These are phyloP conservation scores for Drosophila mulleri DNA, from an alignment of 2,888 invertebrate genomes.

Conservation along the genomic window DNA sequence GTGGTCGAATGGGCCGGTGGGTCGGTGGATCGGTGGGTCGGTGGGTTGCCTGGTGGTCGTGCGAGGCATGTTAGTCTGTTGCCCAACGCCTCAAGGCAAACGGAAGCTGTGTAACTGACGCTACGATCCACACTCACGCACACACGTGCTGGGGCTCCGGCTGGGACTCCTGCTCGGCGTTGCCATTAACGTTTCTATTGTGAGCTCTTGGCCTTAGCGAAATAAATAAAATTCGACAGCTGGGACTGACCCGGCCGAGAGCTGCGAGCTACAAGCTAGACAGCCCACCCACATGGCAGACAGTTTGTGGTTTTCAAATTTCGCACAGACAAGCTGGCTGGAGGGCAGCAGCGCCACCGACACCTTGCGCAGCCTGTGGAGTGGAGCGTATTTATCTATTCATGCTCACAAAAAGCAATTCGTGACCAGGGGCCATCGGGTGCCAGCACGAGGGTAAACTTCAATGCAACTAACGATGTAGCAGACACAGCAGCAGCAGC, in stretches of 20 bases:
- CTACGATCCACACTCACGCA: conserved; percentile 46
- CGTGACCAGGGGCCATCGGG: conserved; percentile 24
- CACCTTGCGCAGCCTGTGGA: conserved; percentile 20
- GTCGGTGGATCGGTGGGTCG: not conserved
- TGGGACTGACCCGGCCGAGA: conserved; percentile 45
- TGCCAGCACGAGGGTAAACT: conserved; percentile 43
- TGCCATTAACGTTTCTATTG: conserved; percentile 80
- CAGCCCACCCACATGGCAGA: conserved; percentile 54
- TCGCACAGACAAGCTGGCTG: conserved; percentile 48
- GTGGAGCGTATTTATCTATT: conserved; percentile 74
- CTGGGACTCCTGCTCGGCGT: conserved; percentile 34
- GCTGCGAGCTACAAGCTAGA: conserved; percentile 29
- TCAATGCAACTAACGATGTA: conserved; percentile 79
- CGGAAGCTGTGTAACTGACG: conserved; percentile 76
- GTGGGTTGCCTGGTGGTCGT: not conserved
- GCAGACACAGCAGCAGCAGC: conserved; percentile 23
- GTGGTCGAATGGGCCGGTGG: conserved; percentile 43
- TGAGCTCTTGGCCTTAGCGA: conserved; percentile 79
- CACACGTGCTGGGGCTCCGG: conserved; percentile 25
- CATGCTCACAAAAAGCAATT: conserved; percentile 74
- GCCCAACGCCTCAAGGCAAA: conserved; percentile 70
- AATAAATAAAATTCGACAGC: conserved; percentile 79
- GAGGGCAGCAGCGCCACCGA: conserved; percentile 13
- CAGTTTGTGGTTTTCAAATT: conserved; percentile 73
- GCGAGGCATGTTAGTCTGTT: conserved; percentile 39